Evolutionary conservation across 2,113 vertebrate species (phyloP).

Genomic region (Ciconia stormi): DNA sequence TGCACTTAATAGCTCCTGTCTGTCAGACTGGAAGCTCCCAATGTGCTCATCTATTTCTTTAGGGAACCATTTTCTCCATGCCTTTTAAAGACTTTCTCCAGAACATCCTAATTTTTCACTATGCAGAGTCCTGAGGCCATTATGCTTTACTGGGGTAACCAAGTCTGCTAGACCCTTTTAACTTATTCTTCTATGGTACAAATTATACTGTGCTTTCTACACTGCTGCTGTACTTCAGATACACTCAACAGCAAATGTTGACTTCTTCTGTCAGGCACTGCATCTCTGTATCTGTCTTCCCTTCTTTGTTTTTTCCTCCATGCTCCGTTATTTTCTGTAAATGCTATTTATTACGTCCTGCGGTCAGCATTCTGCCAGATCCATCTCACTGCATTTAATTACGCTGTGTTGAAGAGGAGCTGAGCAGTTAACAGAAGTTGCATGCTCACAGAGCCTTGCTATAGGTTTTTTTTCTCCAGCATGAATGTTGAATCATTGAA

Average conservation of each 20-base stretch:
- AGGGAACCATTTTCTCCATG: not conserved
- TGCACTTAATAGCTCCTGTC: not conserved
- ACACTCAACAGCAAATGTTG: not conserved
- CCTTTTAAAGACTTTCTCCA: not conserved
- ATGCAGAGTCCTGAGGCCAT: not conserved
- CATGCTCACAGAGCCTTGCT: not conserved
- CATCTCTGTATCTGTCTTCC: not conserved
- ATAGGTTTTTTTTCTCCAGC: not conserved
- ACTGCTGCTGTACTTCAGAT: not conserved
- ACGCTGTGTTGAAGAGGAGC: not conserved
- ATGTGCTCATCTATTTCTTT: not conserved
- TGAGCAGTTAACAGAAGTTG: constrained; percentile 34
- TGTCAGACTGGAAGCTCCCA: not conserved
- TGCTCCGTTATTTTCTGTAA: not conserved
- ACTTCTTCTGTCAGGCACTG: not conserved
- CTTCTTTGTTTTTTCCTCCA: not conserved
- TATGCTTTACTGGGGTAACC: not conserved
- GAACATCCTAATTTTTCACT: not conserved
- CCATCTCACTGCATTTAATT: constrained; percentile 44
- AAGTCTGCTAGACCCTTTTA: not conserved
- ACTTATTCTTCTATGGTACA: not conserved
- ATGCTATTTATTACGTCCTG: not conserved
- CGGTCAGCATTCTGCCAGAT: constrained; percentile 42
- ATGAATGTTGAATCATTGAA: constrained; percentile 54
- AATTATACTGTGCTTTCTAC: not conserved